Evolutionary conservation across 1,140 invertebrate genomes (phyloP).

Genomic region (Drosophila neocordata): DNA sequence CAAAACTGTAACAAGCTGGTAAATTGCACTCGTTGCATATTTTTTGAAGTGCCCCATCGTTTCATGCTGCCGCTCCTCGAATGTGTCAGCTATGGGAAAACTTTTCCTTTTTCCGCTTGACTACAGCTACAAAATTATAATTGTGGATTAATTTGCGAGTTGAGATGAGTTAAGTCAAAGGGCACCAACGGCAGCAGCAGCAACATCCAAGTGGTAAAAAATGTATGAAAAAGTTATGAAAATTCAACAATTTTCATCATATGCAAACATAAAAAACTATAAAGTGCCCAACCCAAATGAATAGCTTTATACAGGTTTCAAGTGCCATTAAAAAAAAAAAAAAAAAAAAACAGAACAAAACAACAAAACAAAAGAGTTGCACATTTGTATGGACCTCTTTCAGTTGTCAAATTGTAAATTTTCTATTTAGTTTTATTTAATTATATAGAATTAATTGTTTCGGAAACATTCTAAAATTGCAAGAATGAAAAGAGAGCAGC

Average conservation of each 20-base stretch:
- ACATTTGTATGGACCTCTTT: no score
- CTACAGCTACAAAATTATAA: conserved; percentile 18
- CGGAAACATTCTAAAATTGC: no score
- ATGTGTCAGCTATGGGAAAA: conserved; percentile 18
- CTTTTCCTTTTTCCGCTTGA: conserved; percentile 11
- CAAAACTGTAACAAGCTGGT: conserved; percentile 15
- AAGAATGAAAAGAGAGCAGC: no score
- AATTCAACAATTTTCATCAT: conserved; percentile 8
- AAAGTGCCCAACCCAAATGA: not conserved
- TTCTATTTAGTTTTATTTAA: no score
- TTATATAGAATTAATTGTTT: no score
- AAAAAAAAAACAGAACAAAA: not conserved
- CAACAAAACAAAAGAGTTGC: not conserved
- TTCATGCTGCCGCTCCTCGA: conserved; percentile 5
- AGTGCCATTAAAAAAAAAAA: not conserved
- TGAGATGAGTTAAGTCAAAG: not conserved
- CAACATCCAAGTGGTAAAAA: conserved; percentile 14
- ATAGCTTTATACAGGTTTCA: not conserved
- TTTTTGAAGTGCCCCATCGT: conserved; percentile 14
- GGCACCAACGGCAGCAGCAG: not conserved
- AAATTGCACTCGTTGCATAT: conserved; percentile 16
- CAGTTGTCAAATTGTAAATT: no score
- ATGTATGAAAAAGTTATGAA: conserved; percentile 15
- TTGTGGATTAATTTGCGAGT: conserved; percentile 23
- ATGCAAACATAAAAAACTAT: not conserved